Evolutionary conservation across 1,140 invertebrate species (phyloP), one percentile per base, ranked within the genome.

Genomic region (Diabrotica undecimpunctata): DNA sequence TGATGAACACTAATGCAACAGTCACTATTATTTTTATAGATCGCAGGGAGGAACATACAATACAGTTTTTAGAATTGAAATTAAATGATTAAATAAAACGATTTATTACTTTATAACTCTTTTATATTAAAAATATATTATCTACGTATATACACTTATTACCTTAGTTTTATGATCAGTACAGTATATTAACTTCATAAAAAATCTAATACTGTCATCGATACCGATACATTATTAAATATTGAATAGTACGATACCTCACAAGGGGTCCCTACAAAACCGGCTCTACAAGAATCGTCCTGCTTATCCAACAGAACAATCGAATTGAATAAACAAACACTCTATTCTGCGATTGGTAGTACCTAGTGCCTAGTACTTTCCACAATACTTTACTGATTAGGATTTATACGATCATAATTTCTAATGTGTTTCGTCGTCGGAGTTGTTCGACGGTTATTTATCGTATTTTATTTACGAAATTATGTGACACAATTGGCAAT

Each of bases 391-490:
- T 57, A 64, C 65, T 67, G 66, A 67, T 67, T 67, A 59, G 66
- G 66, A 67, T 67, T 67, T 67, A 67, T 67, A 57, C 59, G 61
- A 56, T 64, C 66, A 68, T 70, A 68, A 70, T 63, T 70, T 60
- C 61, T 53, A 70, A 68, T 70, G 69, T 54, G 61, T 65, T 68
- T 54, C 62, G 54, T 63, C 53, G 64, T 46, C 41, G n/a, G 54
- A 60, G 63, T 65, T 70, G 61, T 62, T 68, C 58, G 56, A 54
- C 57, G 68, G 65, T 70, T 72, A 68, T 72, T 72, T 72, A 72
- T 70, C 63, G 64, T 65, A 65, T 68, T 67, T 72, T 70, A 72
- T 70, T 72, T 41, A 61, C 58, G 63, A 67, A 70, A 65, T 71
- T 71, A 71, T 67, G 70, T 61, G 64, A 65, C 66, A 64, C 66